Percentiles rank a stretch among this genome's conserved stretches.
These are phyloP conservation scores for Chrysemys picta DNA, from an alignment of 2,113 vertebrate genomes.

Conservation along the genomic window DNA sequence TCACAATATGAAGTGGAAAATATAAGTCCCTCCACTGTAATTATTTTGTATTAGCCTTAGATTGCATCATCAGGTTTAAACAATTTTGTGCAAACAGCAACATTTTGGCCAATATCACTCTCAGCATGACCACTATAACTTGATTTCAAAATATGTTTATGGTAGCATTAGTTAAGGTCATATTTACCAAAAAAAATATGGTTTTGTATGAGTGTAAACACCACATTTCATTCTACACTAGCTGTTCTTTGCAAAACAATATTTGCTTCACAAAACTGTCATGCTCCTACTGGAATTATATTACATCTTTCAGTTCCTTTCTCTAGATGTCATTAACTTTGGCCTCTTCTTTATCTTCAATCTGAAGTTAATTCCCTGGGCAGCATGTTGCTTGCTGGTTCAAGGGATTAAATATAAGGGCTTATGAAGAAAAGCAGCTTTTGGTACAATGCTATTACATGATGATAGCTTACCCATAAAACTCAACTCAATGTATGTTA, in stretches of 20 bases:
- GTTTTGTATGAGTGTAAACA: conserved; percentile 31
- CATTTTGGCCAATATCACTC: not conserved
- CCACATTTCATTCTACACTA: conserved; percentile 45
- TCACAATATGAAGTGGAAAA: conserved; percentile 13
- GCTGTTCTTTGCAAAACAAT: conserved; percentile 13
- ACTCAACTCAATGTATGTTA: conserved; percentile 74
- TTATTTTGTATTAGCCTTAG: conserved; percentile 7
- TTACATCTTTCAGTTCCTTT: conserved; percentile 69
- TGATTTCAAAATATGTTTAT: conserved; percentile 3
- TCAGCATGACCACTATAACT: conserved; percentile 12
- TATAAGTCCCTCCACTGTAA: not conserved
- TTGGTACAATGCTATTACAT: conserved; percentile 84
- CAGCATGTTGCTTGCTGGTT: conserved; percentile 79
- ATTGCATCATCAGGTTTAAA: conserved; percentile 36
- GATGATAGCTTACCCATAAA: conserved; percentile 84
- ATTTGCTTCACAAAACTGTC: conserved; percentile 69
- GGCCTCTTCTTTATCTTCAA: conserved; percentile 79
- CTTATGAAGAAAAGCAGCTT: conserved; percentile 87
- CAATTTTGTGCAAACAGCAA: conserved; percentile 16
- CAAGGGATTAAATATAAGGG: conserved; percentile 84
- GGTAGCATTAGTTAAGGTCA: conserved; percentile 44
- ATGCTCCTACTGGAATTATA: conserved; percentile 66
- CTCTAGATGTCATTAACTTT: conserved; percentile 81
- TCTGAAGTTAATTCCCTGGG: conserved; percentile 85
- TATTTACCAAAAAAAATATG: conserved; percentile 39